Conservation (phyloP, 2,888 invertebrate species). For the Eupithecia tripunctaria region DNA sequence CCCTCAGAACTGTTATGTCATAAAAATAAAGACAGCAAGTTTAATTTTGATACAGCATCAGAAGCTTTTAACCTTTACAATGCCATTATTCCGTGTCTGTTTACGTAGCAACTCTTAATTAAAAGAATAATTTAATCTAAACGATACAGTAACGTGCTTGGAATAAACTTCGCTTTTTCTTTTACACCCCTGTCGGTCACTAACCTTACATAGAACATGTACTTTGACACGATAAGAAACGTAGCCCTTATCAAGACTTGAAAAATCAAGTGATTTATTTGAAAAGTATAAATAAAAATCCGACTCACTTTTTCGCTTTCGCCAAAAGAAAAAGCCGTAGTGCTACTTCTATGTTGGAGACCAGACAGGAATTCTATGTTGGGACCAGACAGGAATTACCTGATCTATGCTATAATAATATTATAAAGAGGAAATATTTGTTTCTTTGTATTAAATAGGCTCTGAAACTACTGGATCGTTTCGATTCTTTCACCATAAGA, state of each 20-base stretch:
- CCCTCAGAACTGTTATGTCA: neutral
- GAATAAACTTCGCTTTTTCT: conserved; percentile 14
- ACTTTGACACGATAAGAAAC: neutral
- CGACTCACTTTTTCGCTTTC: neutral
- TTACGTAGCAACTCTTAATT: conserved; percentile 6
- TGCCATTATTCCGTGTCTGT: neutral
- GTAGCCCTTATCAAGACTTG: neutral
- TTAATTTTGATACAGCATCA: neutral
- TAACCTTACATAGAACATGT: neutral
- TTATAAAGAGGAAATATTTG: too few relatives aligned
- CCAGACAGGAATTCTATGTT: too few relatives aligned
- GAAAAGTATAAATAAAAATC: neutral
- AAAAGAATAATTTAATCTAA: conserved; percentile 11
- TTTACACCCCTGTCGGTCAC: conserved; percentile 12
- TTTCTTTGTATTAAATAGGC: too few relatives aligned
- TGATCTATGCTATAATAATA: too few relatives aligned
- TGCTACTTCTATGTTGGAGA: neutral
- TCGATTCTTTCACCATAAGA: too few relatives aligned
- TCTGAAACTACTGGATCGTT: too few relatives aligned
- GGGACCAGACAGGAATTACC: too few relatives aligned
- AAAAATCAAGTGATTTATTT: neutral
- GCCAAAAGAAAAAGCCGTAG: neutral
- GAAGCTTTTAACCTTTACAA: neutral
- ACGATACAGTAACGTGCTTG: conserved; percentile 9
- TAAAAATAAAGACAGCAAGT: neutral